Percentiles rank a stretch among this genome's conserved stretches.
phyloP scores from a whole-genome alignment of 2,888 invertebrate genomes.

The Boloria selene region DNA sequence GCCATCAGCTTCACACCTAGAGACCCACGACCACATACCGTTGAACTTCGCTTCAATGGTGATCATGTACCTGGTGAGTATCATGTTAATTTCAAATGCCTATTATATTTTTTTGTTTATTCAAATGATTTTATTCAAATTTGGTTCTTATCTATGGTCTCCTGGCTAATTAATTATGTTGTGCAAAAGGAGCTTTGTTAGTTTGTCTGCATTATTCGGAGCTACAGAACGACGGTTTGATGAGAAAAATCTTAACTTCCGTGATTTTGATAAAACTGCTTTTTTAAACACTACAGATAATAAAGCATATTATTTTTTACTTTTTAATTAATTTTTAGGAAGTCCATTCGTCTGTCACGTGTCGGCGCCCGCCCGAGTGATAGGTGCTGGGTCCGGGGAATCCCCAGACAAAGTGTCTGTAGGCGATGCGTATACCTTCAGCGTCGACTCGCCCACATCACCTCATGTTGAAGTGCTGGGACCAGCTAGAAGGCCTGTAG shows the following conservation, averaged over 20 bases:
- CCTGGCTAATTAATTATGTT: too few relatives aligned
- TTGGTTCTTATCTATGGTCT: too few relatives aligned
- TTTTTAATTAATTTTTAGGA: conserved; percentile 73
- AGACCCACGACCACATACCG: conserved; percentile 94
- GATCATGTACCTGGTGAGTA: conserved; percentile 93
- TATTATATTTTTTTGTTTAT: too few relatives aligned
- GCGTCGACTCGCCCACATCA: conserved; percentile 91
- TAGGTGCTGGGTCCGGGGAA: conserved; percentile 92
- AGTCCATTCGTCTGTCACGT: conserved; percentile 92
- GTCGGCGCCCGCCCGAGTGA: conserved; percentile 91
- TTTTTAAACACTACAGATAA: too few relatives aligned
- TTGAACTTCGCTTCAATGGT: conserved; percentile 97
- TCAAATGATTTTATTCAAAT: too few relatives aligned
- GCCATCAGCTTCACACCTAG: conserved; percentile 98
- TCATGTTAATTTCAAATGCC: conserved; percentile 11
- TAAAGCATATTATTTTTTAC: background rate
- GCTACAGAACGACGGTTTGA: too few relatives aligned
- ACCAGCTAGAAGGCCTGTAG: conserved; percentile 86
- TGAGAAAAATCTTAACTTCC: too few relatives aligned
- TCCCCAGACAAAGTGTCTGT: conserved; percentile 90
- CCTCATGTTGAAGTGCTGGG: conserved; percentile 92
- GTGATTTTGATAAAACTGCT: too few relatives aligned
- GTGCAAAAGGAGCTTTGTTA: too few relatives aligned
- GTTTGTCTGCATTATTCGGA: too few relatives aligned
- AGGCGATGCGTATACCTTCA: conserved; percentile 91